A percentile compares a stretch with the other conserved stretches of the same genome.
These are phyloP conservation scores for Cantharis flavilabris DNA, from an alignment of 2,888 invertebrate genomes.

Conservation along the genomic window DNA sequence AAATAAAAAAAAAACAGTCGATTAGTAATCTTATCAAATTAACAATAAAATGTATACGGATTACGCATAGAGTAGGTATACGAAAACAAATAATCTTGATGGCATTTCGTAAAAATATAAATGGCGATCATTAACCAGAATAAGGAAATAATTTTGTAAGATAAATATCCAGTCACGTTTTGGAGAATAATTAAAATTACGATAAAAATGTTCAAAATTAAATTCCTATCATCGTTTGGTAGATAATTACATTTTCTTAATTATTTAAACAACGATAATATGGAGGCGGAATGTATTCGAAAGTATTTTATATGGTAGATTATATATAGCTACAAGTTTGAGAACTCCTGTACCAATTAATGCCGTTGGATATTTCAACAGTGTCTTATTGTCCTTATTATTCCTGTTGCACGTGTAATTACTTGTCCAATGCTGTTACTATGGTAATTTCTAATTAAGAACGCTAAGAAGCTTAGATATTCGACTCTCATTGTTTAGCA, in stretches of 20 bases:
- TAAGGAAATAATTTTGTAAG: background rate
- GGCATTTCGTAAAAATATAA: conserved; percentile 21
- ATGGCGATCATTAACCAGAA: background rate
- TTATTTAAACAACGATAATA: conserved; percentile 7
- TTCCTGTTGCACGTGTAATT: conserved; percentile 40
- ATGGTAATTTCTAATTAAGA: conserved; percentile 47
- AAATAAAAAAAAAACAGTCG: conserved; percentile 49
- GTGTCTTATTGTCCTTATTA: conserved; percentile 38
- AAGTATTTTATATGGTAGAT: conserved; percentile 5
- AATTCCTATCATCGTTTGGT: background rate
- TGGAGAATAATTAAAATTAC: background rate
- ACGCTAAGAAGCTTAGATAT: conserved; percentile 35
- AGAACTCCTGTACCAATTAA: conserved; percentile 37
- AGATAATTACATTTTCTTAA: background rate
- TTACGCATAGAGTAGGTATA: background rate
- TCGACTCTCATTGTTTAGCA: conserved; percentile 18
- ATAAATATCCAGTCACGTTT: background rate
- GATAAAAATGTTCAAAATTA: background rate
- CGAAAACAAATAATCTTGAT: background rate
- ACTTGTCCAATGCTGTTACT: conserved; percentile 41
- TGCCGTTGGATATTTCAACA: conserved; percentile 37
- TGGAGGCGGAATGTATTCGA: conserved; percentile 7
- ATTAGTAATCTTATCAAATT: conserved; percentile 24
- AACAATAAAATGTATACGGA: background rate
- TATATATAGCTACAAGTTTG: conserved; percentile 9